phyloP scores from a whole-genome alignment of 2,888 invertebrate genomes.

The Acanthococcus lagerstroemiae region DNA sequence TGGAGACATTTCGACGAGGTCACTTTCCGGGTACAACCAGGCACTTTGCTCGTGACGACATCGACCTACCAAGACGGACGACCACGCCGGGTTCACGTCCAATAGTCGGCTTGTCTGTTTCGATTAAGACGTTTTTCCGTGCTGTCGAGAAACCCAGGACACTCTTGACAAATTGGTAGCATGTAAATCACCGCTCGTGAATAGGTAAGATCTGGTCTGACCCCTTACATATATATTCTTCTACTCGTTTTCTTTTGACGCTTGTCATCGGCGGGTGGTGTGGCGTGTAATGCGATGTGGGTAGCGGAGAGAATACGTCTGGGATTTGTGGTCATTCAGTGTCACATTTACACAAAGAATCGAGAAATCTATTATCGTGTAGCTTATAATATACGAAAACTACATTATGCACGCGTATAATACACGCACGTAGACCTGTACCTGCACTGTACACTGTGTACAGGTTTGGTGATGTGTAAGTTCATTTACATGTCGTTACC shows the following conservation, averaged over 20 bases:
- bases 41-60: too few species aligned
- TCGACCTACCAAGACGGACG: too few species aligned
- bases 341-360: not conserved
- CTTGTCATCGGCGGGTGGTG: not conserved
- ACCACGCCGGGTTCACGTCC: too few species aligned
- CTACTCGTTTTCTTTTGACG: not conserved
- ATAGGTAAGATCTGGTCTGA: slow-evolving; percentile 3
- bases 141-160: not conserved
- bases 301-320: slow-evolving; percentile 3
- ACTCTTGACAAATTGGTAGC: slow-evolving; percentile 24
- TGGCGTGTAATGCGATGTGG: not conserved
- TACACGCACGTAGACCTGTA: not conserved
- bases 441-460: not conserved
- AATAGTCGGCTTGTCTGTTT: not conserved
- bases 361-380: not conserved
- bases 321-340: slow-evolving; percentile 28
- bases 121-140: not conserved
- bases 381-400: not conserved
- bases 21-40: too few species aligned
- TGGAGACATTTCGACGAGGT: too few species aligned
- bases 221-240: not conserved
- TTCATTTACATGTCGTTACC: slow-evolving; percentile 4
- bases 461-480: not conserved
- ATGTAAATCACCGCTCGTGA: slow-evolving; percentile 9
- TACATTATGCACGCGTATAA: not conserved